Conservation (phyloP, 1,140 invertebrate genomes). For the Polyergus mexicanus region DNA sequence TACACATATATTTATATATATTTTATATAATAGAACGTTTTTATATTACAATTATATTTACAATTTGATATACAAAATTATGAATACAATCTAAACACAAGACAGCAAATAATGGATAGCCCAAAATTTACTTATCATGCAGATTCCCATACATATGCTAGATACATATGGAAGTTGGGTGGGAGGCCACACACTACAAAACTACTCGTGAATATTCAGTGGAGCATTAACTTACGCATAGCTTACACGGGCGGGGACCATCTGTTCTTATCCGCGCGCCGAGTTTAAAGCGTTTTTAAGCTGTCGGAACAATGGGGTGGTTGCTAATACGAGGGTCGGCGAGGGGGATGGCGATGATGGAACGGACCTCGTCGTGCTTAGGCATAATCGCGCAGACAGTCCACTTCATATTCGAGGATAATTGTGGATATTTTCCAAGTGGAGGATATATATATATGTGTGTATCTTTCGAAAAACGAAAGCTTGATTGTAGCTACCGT, state of each 20-base stretch:
- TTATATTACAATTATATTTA: not conserved
- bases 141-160: not conserved
- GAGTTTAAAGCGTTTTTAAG: slow-evolving; percentile 69
- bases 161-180: not conserved
- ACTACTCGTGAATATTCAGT: slow-evolving; percentile 70
- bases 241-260: slow-evolving; percentile 45
- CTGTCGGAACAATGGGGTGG: slow-evolving; percentile 26
- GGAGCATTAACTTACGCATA: slow-evolving; percentile 62
- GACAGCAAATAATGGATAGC: not conserved
- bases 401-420: slow-evolving; percentile 55
- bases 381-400: slow-evolving; percentile 61
- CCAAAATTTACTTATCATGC: not conserved
- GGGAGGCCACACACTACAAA: slow-evolving; percentile 24
- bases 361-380: slow-evolving; percentile 36
- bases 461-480: not conserved
- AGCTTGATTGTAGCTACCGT: not conserved
- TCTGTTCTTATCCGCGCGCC: slow-evolving; percentile 67
- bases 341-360: slow-evolving; percentile 27
- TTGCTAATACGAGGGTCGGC: slow-evolving; percentile 28
- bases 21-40: too few relatives aligned
- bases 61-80: not conserved
- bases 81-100: not conserved
- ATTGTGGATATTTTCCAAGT: slow-evolving; percentile 51
- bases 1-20: too few relatives aligned
- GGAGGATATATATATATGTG: not conserved